A percentile compares a stretch with the other conserved stretches of the same genome.
These are phyloP conservation scores for Mesochorus sp. DNA, from an alignment of 2,888 invertebrate genomes.

Conservation along the genomic window DNA sequence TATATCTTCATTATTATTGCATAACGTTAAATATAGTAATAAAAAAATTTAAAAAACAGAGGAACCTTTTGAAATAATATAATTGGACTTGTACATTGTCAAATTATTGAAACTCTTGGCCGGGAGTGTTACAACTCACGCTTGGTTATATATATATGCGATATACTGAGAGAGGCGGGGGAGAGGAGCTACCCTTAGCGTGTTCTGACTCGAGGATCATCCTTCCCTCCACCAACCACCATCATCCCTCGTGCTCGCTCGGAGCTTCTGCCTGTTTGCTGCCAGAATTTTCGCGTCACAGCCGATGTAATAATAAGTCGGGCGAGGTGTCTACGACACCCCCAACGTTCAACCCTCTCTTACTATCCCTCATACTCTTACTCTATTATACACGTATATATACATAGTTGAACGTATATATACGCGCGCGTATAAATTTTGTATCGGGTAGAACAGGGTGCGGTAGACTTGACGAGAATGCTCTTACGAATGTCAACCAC, in stretches of 20 bases:
- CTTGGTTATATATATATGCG: too few relatives aligned
- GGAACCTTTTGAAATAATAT: too few relatives aligned
- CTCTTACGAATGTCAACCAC: constrained; percentile 34
- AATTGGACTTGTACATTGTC: too few relatives aligned
- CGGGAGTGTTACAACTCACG: too few relatives aligned
- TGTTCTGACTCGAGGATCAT: not conserved
- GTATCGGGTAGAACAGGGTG: not conserved
- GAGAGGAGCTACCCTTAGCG: not conserved
- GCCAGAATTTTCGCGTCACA: constrained; percentile 49
- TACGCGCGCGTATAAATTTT: not conserved
- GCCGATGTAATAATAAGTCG: constrained; percentile 59
- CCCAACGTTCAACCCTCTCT: not conserved
- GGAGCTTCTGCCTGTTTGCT: constrained; percentile 31
- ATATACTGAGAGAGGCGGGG: too few relatives aligned
- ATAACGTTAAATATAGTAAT: too few relatives aligned
- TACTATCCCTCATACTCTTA: constrained; percentile 45
- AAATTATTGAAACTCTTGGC: too few relatives aligned
- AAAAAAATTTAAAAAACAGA: too few relatives aligned
- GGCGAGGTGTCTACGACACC: constrained; percentile 52
- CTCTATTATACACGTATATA: not conserved
- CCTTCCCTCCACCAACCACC: not conserved
- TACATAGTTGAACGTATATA: too few relatives aligned
- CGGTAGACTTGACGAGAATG: not conserved
- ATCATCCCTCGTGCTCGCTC: constrained; percentile 19
- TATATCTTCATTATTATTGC: too few relatives aligned